phyloP scores from a whole-genome alignment of 2,888 invertebrate genomes.

The Sturmia bella region DNA sequence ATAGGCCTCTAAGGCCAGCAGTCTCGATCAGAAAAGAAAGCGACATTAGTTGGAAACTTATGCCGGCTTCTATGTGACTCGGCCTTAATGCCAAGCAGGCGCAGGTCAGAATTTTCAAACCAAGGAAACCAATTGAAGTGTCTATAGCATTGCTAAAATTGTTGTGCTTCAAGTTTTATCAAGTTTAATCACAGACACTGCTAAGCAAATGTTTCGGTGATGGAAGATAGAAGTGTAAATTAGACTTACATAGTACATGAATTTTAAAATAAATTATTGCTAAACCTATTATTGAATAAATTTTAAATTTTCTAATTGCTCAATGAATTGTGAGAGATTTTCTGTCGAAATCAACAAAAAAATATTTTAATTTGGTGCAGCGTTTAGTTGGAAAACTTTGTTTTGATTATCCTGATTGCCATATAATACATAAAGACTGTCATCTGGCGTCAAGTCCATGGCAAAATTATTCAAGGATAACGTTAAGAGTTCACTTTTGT shows the following conservation, averaged over 20 bases:
- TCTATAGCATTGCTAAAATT: no score
- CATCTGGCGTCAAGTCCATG: constrained; percentile 74
- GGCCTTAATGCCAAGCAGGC: no score
- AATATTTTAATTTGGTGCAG: constrained; percentile 50
- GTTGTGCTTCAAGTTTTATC: no score
- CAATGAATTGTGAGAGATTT: constrained; percentile 13
- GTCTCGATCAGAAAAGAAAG: no score
- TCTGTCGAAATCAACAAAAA: background rate
- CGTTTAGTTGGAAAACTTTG: constrained; percentile 83
- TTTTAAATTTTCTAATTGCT: constrained; percentile 42
- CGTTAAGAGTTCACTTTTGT: constrained; percentile 85
- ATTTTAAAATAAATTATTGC: constrained; percentile 11
- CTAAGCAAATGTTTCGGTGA: background rate
- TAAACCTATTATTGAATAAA: constrained; percentile 41
- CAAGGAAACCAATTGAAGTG: no score
- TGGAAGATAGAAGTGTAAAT: constrained; percentile 11
- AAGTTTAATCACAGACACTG: no score
- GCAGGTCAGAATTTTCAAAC: no score
- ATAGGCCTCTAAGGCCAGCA: no score
- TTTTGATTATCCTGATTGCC: constrained; percentile 84
- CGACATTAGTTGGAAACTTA: no score
- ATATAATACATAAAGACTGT: constrained; percentile 79
- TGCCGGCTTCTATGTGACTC: no score
- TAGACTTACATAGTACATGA: no score
- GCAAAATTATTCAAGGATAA: constrained; percentile 83